Evolutionary conservation across 2,888 invertebrate species (phyloP), one percentile per base, ranked within the genome.

Genomic region (Piscicola geometra): DNA sequence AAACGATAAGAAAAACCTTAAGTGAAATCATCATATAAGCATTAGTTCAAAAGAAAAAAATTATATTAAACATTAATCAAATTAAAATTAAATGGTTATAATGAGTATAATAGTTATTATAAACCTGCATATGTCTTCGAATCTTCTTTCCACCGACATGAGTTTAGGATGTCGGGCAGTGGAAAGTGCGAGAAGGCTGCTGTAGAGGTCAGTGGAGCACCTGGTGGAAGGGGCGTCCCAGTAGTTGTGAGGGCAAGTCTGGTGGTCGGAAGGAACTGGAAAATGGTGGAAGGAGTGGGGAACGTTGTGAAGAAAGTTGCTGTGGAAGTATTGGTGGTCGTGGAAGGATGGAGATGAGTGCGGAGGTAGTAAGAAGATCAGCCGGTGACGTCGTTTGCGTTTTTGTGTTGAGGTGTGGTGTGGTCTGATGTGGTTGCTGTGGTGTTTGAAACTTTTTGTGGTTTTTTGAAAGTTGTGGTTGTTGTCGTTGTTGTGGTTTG

Each of bases 161-260:
- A 56, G 60, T n/a, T 56, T 18, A 5, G 60, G 60, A 21, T 56
- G 60, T 18, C 60, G 5, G 25, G 60, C 60, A n/a, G 9, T 56
- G 9, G 60, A 56, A 21, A 56, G 60, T 9, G 3, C n/a, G n/a
- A 56, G 25, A 5, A 56, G 25, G 25, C 60, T 56, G n/a, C 15
- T 56, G 60, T 56, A 56, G n/a, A 77, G 71, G n/a, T 64, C 71
- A 52, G 75, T 75, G 0, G 77, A 77, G 28, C 77, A 77, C 32
- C 41, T 67, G 30, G 71, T 77, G 32, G 77, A 77, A 0, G 77
- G 77, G 21, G 52, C 71, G 28, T 71, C 75, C 77, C 77, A 77
- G 75, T 75, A 75, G 32, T 66, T 71, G 41, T 33, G 25, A 2
- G 77, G 77, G 67, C 77, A 77, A 28, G 75, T 64, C 33, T 60